Conservation (phyloP, 2,113 vertebrate genomes). For the Brachirus orientalis region DNA sequence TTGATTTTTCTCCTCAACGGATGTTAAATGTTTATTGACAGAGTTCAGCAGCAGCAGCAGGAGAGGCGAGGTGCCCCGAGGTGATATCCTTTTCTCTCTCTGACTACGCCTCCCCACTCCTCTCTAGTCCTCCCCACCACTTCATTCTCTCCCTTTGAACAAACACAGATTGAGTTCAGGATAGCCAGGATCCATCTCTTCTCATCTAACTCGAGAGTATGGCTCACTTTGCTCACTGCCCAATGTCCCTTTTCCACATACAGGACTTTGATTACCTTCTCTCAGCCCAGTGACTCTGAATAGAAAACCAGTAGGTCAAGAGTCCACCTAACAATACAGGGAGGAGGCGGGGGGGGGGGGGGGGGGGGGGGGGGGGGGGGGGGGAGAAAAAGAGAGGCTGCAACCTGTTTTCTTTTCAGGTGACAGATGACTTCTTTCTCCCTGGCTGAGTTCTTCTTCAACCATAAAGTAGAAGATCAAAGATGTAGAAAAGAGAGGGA, state of each 20-base stretch:
- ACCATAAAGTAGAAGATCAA: slow-evolving; percentile 29
- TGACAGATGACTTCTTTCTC: slow-evolving; percentile 55
- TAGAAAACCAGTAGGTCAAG: slow-evolving; percentile 31
- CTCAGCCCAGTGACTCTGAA: slow-evolving; percentile 58
- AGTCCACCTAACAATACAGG: slow-evolving; percentile 49
- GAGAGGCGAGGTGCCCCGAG: slow-evolving; percentile 16
- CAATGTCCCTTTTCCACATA: slow-evolving; percentile 22
- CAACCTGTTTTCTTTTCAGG: slow-evolving; percentile 42
- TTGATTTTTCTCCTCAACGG: slow-evolving; percentile 50
- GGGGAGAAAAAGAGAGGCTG: not conserved
- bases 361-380: no score
- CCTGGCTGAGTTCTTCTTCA: slow-evolving; percentile 44
- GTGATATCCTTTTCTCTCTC: slow-evolving; percentile 25
- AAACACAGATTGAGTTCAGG: slow-evolving; percentile 60
- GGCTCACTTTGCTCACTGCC: slow-evolving; percentile 16
- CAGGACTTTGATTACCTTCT: slow-evolving; percentile 62
- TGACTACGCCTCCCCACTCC: not conserved
- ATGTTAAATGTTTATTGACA: slow-evolving; percentile 70
- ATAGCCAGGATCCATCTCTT: slow-evolving; percentile 49
- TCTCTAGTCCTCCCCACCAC: not conserved
- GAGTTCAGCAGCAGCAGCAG: slow-evolving; percentile 28
- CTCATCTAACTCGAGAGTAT: slow-evolving; percentile 30
- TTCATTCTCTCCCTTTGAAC: slow-evolving; percentile 39
- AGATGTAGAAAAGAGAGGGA: slow-evolving; percentile 11
- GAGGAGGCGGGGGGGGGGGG: slow-evolving; percentile 1